Conservation (phyloP, 2,113 vertebrate genomes). For the Osmerus mordax region DNA sequence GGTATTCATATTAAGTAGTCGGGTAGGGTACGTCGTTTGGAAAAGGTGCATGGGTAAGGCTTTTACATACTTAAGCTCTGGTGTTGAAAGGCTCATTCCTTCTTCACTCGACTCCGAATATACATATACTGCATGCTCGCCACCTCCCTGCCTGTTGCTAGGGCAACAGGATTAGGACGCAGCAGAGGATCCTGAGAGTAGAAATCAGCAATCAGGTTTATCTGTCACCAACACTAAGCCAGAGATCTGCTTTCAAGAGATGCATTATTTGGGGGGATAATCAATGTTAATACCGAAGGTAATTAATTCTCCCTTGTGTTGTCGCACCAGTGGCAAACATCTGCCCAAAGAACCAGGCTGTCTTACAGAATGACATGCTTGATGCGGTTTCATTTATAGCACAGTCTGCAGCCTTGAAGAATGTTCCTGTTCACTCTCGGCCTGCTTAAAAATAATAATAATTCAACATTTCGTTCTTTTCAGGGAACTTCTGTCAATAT, state of each 20-base stretch:
- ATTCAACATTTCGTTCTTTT: too few relatives aligned
- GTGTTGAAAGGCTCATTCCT: too few relatives aligned
- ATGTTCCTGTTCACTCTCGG: neutral
- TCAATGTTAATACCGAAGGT: slow-evolving; percentile 21
- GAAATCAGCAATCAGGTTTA: slow-evolving; percentile 47
- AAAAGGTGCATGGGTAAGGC: too few relatives aligned
- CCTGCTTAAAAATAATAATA: too few relatives aligned
- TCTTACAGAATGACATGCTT: neutral
- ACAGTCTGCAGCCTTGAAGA: neutral
- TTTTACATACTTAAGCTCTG: too few relatives aligned
- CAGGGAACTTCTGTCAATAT: too few relatives aligned
- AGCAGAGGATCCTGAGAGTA: slow-evolving; percentile 13
- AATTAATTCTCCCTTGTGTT: slow-evolving; percentile 17
- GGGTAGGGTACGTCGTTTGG: too few relatives aligned
- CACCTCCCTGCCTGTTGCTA: slow-evolving; percentile 51
- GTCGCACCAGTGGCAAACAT: too few relatives aligned
- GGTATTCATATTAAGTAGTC: too few relatives aligned
- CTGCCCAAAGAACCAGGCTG: neutral
- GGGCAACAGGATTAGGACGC: slow-evolving; percentile 48
- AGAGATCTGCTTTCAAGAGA: slow-evolving; percentile 23
- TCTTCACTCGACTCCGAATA: too few relatives aligned
- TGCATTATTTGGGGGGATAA: slow-evolving; percentile 39
- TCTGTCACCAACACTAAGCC: slow-evolving; percentile 33
- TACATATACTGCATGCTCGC: too few relatives aligned
- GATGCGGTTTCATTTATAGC: neutral